Evolutionary conservation across 1,140 invertebrate species (phyloP).

Genomic region (Tetranychus urticae): DNA sequence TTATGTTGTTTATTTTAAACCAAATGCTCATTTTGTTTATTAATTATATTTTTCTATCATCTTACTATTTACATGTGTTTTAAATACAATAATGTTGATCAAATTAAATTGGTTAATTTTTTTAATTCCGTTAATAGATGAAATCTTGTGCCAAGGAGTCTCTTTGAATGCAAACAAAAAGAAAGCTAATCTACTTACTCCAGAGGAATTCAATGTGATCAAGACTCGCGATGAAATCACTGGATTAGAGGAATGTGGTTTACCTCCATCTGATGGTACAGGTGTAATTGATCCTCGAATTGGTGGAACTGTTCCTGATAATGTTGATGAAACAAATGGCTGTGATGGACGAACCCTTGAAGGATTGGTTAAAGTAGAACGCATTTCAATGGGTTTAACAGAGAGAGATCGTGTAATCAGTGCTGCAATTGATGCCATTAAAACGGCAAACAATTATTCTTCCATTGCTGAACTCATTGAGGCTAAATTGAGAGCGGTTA

Average conservation of each 20-base stretch:
- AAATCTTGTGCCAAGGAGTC: no score
- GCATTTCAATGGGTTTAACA: not conserved
- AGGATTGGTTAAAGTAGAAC: not conserved
- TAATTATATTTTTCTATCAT: no score
- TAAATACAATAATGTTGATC: no score
- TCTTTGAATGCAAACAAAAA: no score
- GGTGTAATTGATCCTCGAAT: not conserved
- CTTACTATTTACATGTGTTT: no score
- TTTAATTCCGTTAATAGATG: no score
- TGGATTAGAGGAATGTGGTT: not conserved
- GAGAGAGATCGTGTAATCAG: not conserved
- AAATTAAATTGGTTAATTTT: no score
- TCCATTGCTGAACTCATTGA: not conserved
- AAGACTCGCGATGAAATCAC: not conserved
- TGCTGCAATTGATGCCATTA: not conserved
- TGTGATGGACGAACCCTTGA: not conserved
- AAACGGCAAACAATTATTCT: not conserved
- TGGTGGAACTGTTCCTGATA: not conserved
- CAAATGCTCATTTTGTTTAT: no score
- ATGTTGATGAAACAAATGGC: not conserved
- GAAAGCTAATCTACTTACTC: not conserved
- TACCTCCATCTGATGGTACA: not conserved
- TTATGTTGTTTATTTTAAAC: no score
- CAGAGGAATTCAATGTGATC: not conserved
- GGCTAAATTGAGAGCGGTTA: not conserved